A percentile compares a stretch with the other conserved stretches of the same genome.
phyloP scores from a whole-genome alignment of 2,113 vertebrate genomes.

The Progne subis region DNA sequence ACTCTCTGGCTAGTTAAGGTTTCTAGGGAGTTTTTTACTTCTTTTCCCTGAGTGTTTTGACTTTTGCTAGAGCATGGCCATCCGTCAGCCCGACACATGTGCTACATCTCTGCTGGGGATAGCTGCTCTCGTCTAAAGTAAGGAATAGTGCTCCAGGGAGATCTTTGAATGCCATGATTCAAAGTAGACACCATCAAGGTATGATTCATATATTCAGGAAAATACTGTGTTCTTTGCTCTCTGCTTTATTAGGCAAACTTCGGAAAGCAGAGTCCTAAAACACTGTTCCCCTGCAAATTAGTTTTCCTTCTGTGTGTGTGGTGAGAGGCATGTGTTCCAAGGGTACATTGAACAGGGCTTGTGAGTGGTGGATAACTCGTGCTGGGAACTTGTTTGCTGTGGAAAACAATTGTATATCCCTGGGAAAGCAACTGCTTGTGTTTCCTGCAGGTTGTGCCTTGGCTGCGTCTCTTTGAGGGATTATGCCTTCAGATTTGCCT shows the following conservation, averaged over 20 bases:
- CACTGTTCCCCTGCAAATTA: background rate
- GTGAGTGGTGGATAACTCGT: background rate
- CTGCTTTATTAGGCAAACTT: conserved; percentile 27
- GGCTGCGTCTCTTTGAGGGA: background rate
- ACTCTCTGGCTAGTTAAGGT: background rate
- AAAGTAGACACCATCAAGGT: conserved; percentile 41
- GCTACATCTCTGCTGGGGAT: conserved; percentile 26
- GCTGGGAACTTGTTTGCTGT: background rate
- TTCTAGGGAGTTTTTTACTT: background rate
- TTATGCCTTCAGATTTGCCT: background rate
- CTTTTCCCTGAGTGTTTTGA: background rate
- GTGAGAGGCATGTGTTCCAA: background rate
- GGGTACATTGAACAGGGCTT: background rate
- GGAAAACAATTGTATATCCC: background rate
- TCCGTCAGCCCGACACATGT: conserved; percentile 28
- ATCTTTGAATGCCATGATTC: conserved; percentile 34
- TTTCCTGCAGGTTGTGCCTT: background rate
- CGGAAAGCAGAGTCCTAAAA: background rate
- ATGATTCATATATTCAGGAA: conserved; percentile 25
- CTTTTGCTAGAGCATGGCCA: background rate
- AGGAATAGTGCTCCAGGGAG: conserved; percentile 10
- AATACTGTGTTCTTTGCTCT: background rate
- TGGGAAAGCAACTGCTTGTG: background rate
- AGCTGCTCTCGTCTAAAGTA: conserved; percentile 32
- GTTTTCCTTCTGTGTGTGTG: background rate